Conservation (phyloP, 2,888 invertebrate species). For the Myathropa florea region DNA sequence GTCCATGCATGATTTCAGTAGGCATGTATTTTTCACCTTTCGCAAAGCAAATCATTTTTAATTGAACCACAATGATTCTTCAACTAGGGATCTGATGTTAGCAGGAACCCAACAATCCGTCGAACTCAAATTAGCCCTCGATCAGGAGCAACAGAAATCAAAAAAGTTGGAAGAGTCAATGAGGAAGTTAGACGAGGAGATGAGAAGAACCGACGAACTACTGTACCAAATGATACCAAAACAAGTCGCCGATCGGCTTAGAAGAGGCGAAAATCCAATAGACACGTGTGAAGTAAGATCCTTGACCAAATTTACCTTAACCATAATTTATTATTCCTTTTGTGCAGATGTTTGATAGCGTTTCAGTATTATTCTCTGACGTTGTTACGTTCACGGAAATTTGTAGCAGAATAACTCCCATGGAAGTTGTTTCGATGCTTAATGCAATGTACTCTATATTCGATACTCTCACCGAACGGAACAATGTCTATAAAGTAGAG, state of each 20-base stretch:
- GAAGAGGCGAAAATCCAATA: constrained; percentile 97
- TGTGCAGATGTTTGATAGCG: constrained; percentile 95
- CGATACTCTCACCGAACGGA: constrained; percentile 94
- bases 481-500: constrained; percentile 98
- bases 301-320: too few relatives aligned
- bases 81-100: constrained; percentile 92
- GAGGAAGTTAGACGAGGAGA: constrained; percentile 96
- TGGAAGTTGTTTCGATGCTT: constrained; percentile 98
- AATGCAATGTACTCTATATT: constrained; percentile 99
- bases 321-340: neutral
- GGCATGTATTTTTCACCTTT: constrained; percentile 82
- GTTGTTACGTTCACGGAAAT: constrained; percentile 99
- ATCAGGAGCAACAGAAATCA: constrained; percentile 98
- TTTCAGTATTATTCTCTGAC: constrained; percentile 98
- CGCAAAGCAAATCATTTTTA: neutral
- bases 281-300: constrained; percentile 96
- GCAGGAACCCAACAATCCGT: constrained; percentile 99
- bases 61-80: neutral
- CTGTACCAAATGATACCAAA: constrained; percentile 99
- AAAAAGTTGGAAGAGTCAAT: constrained; percentile 98
- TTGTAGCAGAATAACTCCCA: constrained; percentile 96
- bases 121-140: constrained; percentile 95
- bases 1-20: constrained; percentile 99
- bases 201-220: constrained; percentile 96
- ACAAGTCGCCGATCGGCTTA: constrained; percentile 95